phyloP scores from a whole-genome alignment of 2,797 vertebrate species.

The Notoglanidium macrostoma region DNA sequence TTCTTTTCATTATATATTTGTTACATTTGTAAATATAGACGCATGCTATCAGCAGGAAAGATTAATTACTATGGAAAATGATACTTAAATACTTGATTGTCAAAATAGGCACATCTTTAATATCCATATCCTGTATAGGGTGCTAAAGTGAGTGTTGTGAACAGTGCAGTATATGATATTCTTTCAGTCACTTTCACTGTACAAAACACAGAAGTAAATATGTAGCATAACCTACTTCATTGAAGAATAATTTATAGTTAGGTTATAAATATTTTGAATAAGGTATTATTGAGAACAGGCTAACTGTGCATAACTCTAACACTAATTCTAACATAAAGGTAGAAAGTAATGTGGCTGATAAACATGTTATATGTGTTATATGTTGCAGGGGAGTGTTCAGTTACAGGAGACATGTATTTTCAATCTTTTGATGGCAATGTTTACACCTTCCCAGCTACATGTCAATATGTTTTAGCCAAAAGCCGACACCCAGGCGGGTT shows the following conservation, averaged over 20 bases:
- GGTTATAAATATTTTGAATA: not conserved
- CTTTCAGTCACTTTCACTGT: not conserved
- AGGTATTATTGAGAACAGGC: too few species aligned
- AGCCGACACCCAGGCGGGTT: conserved; percentile 85
- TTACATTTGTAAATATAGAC: too few species aligned
- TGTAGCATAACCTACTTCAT: not conserved
- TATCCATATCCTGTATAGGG: not conserved
- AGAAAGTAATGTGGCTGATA: not conserved
- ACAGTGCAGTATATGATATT: not conserved
- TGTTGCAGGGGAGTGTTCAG: conserved; percentile 87
- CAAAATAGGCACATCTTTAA: not conserved
- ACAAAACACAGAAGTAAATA: not conserved
- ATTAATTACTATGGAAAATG: not conserved
- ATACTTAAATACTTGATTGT: not conserved
- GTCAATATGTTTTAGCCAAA: conserved; percentile 92
- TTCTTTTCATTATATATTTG: not conserved
- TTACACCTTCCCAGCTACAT: conserved; percentile 88
- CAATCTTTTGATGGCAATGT: conserved; percentile 89
- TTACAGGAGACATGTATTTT: conserved; percentile 91
- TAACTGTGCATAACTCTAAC: not conserved
- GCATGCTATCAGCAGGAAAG: not conserved
- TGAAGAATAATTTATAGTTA: not conserved
- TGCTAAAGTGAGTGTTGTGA: not conserved
- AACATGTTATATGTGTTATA: not conserved
- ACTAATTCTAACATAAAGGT: not conserved